phyloP scores from a whole-genome alignment of 2,797 vertebrate species.

The Adelosebastes latens region DNA sequence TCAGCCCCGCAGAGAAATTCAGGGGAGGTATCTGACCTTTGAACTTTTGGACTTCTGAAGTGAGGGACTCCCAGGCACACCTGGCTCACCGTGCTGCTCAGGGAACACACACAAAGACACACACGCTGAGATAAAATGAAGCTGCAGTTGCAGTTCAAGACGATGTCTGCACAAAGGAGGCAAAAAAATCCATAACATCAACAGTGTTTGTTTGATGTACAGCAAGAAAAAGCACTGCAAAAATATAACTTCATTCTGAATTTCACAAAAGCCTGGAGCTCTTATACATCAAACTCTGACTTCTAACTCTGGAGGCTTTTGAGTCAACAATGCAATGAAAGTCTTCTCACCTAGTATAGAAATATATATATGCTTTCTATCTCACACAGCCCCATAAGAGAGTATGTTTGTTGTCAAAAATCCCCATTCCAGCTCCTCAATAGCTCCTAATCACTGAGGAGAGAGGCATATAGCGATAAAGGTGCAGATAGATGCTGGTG shows the following conservation, averaged over 20 bases:
- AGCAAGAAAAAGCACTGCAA: neutral
- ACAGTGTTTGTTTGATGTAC: neutral
- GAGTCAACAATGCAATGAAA: neutral
- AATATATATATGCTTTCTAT: neutral
- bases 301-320: neutral
- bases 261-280: neutral
- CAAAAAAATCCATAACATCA: neutral
- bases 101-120: slow-evolving; percentile 15
- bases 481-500: slow-evolving; percentile 33
- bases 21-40: slow-evolving; percentile 50
- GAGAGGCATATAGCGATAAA: slow-evolving; percentile 5
- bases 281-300: slow-evolving; percentile 3
- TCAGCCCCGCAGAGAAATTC: neutral
- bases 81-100: slow-evolving; percentile 30
- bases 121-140: slow-evolving; percentile 11
- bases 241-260: neutral
- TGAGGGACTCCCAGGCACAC: slow-evolving; percentile 35
- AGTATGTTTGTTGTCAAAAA: slow-evolving; percentile 31
- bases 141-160: neutral
- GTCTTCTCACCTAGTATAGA: neutral
- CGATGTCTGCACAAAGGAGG: neutral
- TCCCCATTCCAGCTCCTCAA: neutral
- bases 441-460: neutral
- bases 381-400: neutral
- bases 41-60: slow-evolving; percentile 40